Percentiles rank a stretch among this genome's conserved stretches.
These are phyloP conservation scores for Apamea crenata DNA, from an alignment of 2,888 invertebrate genomes.

Conservation along the genomic window DNA sequence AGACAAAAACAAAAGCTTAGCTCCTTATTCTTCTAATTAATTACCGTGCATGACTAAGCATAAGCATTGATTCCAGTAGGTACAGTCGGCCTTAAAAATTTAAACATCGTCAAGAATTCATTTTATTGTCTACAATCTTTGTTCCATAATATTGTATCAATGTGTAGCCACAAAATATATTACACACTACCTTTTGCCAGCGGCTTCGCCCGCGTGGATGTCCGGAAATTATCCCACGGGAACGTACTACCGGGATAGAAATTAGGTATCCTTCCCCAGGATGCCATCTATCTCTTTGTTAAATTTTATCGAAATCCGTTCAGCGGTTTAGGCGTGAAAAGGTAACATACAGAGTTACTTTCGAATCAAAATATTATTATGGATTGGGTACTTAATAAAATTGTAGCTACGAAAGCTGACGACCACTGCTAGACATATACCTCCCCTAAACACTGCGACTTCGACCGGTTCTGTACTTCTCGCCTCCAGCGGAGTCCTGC, in stretches of 20 bases:
- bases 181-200: neutral
- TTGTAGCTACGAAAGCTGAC: too few relatives aligned
- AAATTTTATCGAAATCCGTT: too few relatives aligned
- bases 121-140: neutral
- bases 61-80: constrained; percentile 55
- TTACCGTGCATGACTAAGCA: constrained; percentile 75
- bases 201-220: neutral
- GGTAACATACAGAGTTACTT: too few relatives aligned
- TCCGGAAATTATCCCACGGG: too few relatives aligned
- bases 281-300: neutral
- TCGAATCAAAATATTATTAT: too few relatives aligned
- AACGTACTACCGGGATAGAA: too few relatives aligned
- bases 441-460: neutral
- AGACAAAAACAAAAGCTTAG: constrained; percentile 54
- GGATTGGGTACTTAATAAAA: too few relatives aligned
- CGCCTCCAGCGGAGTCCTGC: too few relatives aligned
- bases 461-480: too few relatives aligned
- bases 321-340: too few relatives aligned
- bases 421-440: too few relatives aligned
- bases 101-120: neutral
- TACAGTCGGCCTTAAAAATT: neutral
- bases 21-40: constrained; percentile 40
- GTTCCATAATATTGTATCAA: neutral
- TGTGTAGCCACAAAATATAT: neutral
- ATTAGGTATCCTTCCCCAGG: neutral